phyloP scores from a whole-genome alignment of 2,797 vertebrate species.

The Harpagifer antarcticus region DNA sequence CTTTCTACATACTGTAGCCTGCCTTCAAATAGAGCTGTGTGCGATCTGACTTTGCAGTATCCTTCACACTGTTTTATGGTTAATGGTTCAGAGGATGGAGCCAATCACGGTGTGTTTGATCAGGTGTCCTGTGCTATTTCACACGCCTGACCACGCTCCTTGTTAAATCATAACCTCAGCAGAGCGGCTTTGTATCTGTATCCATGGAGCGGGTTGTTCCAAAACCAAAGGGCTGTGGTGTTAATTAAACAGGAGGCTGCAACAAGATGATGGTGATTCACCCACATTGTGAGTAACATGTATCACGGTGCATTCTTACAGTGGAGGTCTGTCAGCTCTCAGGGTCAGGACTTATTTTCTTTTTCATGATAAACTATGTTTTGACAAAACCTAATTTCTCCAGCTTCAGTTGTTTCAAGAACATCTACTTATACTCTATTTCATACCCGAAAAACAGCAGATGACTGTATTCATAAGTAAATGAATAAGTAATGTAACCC shows the following conservation, averaged over 20 bases:
- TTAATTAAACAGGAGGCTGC: constrained; percentile 62
- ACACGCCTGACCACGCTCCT: constrained; percentile 53
- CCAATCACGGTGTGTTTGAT: constrained; percentile 62
- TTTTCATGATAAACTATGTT: background rate
- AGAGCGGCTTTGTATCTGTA: constrained; percentile 56
- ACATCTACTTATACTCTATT: constrained; percentile 16
- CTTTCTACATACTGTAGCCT: background rate
- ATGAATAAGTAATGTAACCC: constrained; percentile 77
- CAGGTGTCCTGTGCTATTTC: constrained; percentile 56
- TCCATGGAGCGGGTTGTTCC: constrained; percentile 34
- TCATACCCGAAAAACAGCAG: constrained; percentile 15
- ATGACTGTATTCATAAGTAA: constrained; percentile 56
- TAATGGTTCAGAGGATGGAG: constrained; percentile 59
- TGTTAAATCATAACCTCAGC: constrained; percentile 58
- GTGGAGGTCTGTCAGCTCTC: background rate
- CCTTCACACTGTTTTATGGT: constrained; percentile 59
- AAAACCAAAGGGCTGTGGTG: constrained; percentile 37
- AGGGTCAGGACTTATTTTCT: background rate
- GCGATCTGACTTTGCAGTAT: constrained; percentile 47
- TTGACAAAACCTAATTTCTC: background rate
- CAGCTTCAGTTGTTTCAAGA: constrained; percentile 2
- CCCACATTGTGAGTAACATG: background rate
- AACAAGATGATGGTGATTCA: constrained; percentile 32
- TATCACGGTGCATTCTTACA: background rate
- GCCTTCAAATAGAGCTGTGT: constrained; percentile 37